Percentiles rank a stretch among this genome's conserved stretches.
phyloP scores from a whole-genome alignment of 2,888 invertebrate genomes.

The Drosophila paucipuncta region DNA sequence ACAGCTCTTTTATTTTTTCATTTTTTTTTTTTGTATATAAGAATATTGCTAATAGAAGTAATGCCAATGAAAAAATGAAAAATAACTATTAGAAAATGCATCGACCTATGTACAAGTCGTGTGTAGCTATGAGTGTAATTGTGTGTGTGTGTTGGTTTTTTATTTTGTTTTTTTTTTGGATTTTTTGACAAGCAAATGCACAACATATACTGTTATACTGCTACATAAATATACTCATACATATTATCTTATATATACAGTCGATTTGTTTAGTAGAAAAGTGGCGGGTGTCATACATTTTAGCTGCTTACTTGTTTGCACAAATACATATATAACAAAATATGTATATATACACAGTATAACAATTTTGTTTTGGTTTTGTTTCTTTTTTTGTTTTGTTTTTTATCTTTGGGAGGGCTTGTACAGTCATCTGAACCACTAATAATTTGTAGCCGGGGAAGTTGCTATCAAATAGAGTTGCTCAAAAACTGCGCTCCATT shows the following conservation, averaged over 20 bases:
- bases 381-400: background rate
- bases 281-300: constrained; percentile 77
- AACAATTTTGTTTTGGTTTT: constrained; percentile 35
- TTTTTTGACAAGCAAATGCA: constrained; percentile 64
- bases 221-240: constrained; percentile 55
- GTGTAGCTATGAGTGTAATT: constrained; percentile 30
- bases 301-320: constrained; percentile 51
- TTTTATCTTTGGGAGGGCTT: constrained; percentile 23
- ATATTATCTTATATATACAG: constrained; percentile 71
- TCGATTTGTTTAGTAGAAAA: constrained; percentile 75
- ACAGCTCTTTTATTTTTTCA: constrained; percentile 50
- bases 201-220: constrained; percentile 67
- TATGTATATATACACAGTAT: constrained; percentile 63
- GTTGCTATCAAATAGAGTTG: constrained; percentile 84
- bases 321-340: constrained; percentile 46
- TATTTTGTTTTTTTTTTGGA: constrained; percentile 12
- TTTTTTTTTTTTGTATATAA: constrained; percentile 36
- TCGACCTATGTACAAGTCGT: constrained; percentile 48
- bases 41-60: constrained; percentile 76
- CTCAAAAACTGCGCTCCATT: constrained; percentile 70
- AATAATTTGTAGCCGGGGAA: constrained; percentile 85
- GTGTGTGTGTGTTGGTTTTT: constrained; percentile 23
- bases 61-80: constrained; percentile 35
- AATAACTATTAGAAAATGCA: constrained; percentile 48
- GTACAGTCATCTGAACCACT: constrained; percentile 78